These are phyloP conservation scores for Ormyrus thymus DNA, from an alignment of 2,888 invertebrate species.

Conservation along the genomic window DNA sequence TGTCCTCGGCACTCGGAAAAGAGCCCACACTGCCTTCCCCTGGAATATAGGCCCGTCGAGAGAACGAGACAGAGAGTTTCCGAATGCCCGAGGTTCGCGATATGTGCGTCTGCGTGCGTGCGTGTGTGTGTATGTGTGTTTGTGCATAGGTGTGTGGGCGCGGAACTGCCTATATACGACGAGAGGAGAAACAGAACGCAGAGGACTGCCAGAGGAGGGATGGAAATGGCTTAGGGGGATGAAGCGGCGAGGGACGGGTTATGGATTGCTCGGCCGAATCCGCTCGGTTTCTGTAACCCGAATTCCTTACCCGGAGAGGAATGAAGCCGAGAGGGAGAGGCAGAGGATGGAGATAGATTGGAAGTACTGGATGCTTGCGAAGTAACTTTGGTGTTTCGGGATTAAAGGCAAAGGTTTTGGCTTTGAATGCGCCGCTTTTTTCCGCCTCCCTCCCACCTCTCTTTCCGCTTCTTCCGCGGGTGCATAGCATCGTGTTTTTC, in stretches of 20 bases:
- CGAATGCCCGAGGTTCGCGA: constrained; percentile 41
- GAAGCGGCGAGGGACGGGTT: constrained; percentile 48
- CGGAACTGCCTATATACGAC: neutral
- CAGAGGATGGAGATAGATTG: constrained; percentile 48
- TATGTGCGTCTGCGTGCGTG: neutral
- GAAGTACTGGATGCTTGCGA: constrained; percentile 29
- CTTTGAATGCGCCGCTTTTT: constrained; percentile 26
- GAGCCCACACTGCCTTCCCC: neutral
- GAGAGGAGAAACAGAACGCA: constrained; percentile 8
- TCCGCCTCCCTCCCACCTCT: neutral
- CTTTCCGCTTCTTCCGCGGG: neutral
- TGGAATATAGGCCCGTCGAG: neutral
- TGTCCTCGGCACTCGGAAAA: constrained; percentile 28
- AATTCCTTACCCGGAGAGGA: constrained; percentile 47
- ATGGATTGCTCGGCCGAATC: constrained; percentile 55
- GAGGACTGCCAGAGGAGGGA: constrained; percentile 14
- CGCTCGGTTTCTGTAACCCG: constrained; percentile 52
- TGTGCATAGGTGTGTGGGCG: constrained; percentile 4
- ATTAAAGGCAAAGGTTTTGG: constrained; percentile 47
- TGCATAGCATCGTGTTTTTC: too few species aligned
- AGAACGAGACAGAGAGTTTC: constrained; percentile 15
- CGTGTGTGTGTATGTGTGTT: neutral
- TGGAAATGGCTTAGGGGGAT: constrained; percentile 54
- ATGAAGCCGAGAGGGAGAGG: constrained; percentile 17
- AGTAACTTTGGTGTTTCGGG: constrained; percentile 45